Evolutionary conservation across 1,140 invertebrate species (phyloP).

Genomic region (Hyles vespertilio): DNA sequence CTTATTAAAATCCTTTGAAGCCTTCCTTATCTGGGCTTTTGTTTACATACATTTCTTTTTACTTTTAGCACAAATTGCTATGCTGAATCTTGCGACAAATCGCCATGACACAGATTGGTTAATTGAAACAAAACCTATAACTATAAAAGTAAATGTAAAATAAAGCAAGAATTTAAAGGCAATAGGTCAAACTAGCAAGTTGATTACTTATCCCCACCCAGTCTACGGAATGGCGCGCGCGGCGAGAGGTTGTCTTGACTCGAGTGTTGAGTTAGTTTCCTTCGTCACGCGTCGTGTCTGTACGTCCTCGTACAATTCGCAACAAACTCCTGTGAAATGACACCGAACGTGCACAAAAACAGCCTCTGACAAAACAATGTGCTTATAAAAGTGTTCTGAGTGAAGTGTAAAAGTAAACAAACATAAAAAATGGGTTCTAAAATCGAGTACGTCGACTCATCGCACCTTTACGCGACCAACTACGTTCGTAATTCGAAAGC

Average conservation of each 20-base stretch:
- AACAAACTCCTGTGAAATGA: conserved; percentile 16
- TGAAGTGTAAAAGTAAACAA: conserved; percentile 31
- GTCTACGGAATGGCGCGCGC: conserved; percentile 50
- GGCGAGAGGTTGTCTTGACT: conserved; percentile 47
- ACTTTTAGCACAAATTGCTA: no score
- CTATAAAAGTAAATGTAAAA: conserved; percentile 8
- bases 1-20: no score
- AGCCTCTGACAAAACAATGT: conserved; percentile 16
- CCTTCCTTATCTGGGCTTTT: no score
- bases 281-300: conserved; percentile 52
- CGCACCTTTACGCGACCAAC: conserved; percentile 92
- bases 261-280: conserved; percentile 26
- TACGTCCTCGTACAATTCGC: conserved; percentile 45
- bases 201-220: conserved; percentile 58
- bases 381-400: conserved; percentile 25
- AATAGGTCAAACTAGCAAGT: conserved; percentile 47
- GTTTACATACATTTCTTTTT: no score
- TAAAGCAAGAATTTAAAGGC: conserved; percentile 9
- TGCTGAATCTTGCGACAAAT: no score
- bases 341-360: background rate
- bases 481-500: conserved; percentile 97
- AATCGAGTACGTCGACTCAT: conserved; percentile 92
- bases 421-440: conserved; percentile 85
- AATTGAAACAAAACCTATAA: background rate
- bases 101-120: background rate